These are phyloP conservation scores for Rhynchomys soricoides DNA, from an alignment of 2,113 vertebrate genomes.

Conservation along the genomic window DNA sequence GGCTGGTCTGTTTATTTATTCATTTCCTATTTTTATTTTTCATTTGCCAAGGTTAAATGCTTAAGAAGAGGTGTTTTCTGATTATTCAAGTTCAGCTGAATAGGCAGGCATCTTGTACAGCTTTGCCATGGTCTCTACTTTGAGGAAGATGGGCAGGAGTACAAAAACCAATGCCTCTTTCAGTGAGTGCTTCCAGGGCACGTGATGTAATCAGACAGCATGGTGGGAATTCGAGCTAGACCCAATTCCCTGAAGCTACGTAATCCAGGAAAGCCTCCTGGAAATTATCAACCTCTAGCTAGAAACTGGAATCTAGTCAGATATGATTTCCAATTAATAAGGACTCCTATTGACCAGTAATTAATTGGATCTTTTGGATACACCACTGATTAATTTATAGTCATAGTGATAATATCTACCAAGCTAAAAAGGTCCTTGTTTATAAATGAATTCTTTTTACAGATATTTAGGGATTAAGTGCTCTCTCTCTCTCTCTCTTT, in stretches of 20 bases:
- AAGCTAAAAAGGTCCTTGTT: slow-evolving; percentile 34
- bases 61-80: background rate
- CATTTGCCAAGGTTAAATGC: background rate
- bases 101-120: background rate
- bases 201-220: background rate
- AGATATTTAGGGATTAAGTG: slow-evolving; percentile 70
- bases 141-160: background rate
- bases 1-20: background rate
- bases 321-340: slow-evolving; percentile 54
- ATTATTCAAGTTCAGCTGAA: background rate
- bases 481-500: slow-evolving; percentile 14
- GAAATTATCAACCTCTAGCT: background rate
- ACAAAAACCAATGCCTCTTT: background rate
- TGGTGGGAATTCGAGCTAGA: background rate
- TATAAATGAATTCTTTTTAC: slow-evolving; percentile 66
- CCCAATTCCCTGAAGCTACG: background rate
- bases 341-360: slow-evolving; percentile 13
- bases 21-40: background rate
- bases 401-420: slow-evolving; percentile 35
- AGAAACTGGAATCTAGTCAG: background rate
- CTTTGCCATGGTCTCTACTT: background rate
- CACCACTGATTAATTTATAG: slow-evolving; percentile 43
- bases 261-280: background rate
- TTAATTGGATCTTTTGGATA: slow-evolving; percentile 47
- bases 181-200: background rate